Conservation (phyloP, 1,140 invertebrate species). For the Zelostemma sp. region DNA sequence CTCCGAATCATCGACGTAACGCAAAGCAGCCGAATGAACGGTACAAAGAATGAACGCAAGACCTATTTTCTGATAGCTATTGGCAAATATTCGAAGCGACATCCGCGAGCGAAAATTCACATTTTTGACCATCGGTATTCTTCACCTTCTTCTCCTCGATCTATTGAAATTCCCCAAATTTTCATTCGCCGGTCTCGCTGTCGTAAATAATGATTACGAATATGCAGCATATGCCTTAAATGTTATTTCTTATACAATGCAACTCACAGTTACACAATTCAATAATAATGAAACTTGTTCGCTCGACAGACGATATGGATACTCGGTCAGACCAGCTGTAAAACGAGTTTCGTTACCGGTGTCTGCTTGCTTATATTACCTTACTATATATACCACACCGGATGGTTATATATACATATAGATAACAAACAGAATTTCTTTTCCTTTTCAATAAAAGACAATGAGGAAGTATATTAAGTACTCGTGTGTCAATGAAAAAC, state of each 20-base stretch:
- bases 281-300: conserved; percentile 38
- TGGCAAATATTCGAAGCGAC: too few species aligned
- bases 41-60: too few species aligned
- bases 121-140: too few species aligned
- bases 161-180: too few species aligned
- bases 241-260: conserved; percentile 31
- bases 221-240: conserved; percentile 27
- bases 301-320: conserved; percentile 54
- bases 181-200: background rate
- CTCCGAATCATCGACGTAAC: too few species aligned
- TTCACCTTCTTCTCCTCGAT: too few species aligned
- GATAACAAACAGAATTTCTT: conserved; percentile 22
- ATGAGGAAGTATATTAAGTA: conserved; percentile 38
- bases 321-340: conserved; percentile 67
- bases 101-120: too few species aligned
- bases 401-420: conserved; percentile 48
- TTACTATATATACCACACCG: conserved; percentile 42
- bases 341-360: conserved; percentile 62
- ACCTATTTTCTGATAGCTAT: conserved; percentile 32
- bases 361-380: conserved; percentile 46
- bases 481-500: conserved; percentile 28
- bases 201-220: conserved; percentile 39
- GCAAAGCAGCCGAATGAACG: too few species aligned
- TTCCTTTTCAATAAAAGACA: conserved; percentile 15
- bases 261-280: conserved; percentile 40